These are phyloP conservation scores for Rhyacophila brunnea DNA, from an alignment of 1,140 invertebrate species.

Conservation along the genomic window DNA sequence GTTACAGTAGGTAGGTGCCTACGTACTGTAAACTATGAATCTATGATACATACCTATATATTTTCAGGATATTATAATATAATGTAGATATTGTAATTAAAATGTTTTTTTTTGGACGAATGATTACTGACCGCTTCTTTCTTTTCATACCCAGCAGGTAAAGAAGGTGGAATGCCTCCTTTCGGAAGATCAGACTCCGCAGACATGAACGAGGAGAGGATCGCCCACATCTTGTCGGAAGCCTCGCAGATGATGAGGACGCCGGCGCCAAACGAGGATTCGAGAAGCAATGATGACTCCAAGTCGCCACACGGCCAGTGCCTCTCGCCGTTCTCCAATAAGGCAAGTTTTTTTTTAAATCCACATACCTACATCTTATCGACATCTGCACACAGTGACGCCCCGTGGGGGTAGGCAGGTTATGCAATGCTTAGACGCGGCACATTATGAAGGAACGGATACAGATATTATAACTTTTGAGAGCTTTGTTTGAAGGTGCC, in stretches of 20 bases:
- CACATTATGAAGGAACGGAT: too few species aligned
- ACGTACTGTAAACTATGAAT: too few species aligned
- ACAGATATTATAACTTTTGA: too few species aligned
- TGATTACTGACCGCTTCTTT: not conserved
- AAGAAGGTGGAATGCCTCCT: slow-evolving; percentile 73
- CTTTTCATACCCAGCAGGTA: slow-evolving; percentile 63
- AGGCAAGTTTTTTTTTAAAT: slow-evolving; percentile 46
- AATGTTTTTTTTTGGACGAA: not conserved
- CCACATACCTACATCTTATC: too few species aligned
- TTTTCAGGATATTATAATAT: not conserved
- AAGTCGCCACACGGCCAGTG: slow-evolving; percentile 78
- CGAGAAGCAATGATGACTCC: slow-evolving; percentile 73
- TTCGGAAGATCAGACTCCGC: slow-evolving; percentile 73
- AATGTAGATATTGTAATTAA: not conserved
- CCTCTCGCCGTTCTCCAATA: slow-evolving; percentile 68
- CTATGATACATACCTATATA: too few species aligned
- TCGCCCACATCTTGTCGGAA: slow-evolving; percentile 91
- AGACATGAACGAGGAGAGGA: slow-evolving; percentile 87
- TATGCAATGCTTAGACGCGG: too few species aligned
- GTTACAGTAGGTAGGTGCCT: not conserved
- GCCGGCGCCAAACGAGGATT: slow-evolving; percentile 58
- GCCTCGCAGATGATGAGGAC: slow-evolving; percentile 74
- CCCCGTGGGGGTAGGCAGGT: too few species aligned
- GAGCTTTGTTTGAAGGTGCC: too few species aligned
- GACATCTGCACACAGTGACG: too few species aligned